Evolutionary conservation across 92 coral and sea anemone genomes (phyloP).

Genomic region (Paragorgia papillata): DNA sequence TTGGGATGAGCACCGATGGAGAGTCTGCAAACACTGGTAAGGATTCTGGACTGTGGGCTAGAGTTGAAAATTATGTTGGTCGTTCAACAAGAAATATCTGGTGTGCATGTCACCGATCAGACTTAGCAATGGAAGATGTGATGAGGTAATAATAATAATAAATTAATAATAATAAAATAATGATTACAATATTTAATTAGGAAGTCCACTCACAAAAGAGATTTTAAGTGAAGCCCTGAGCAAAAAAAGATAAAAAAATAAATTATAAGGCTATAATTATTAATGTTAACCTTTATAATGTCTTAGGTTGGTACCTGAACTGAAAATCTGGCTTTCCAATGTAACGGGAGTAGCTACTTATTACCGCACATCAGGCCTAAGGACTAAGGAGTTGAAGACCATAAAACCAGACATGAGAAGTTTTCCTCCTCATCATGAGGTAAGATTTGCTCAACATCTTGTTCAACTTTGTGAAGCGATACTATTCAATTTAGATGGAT

Average conservation of each 20-base stretch:
- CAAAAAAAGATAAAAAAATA: too few relatives aligned
- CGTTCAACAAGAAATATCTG: constrained; percentile 8
- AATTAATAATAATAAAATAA: too few relatives aligned
- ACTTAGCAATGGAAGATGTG: constrained; percentile 22
- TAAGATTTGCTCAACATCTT: not conserved
- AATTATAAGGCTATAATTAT: too few relatives aligned
- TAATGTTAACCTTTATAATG: too few relatives aligned
- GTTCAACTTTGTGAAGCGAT: too few relatives aligned
- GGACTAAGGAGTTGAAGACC: constrained; percentile 7
- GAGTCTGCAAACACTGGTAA: constrained; percentile 29
- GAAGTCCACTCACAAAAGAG: too few relatives aligned
- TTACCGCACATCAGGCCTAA: constrained; percentile 13
- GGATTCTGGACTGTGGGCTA: constrained; percentile 13
- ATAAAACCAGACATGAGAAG: constrained; percentile 2
- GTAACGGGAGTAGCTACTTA: not conserved
- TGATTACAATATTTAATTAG: too few relatives aligned
- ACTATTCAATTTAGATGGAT: too few relatives aligned
- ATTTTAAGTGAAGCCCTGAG: too few relatives aligned
- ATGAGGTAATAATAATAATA: not conserved
- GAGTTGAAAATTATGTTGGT: constrained; percentile 14
- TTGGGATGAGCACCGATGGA: constrained; percentile 15
- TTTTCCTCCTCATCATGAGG: constrained; percentile 6
- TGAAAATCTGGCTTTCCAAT: constrained; percentile 14
- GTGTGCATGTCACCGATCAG: constrained; percentile 30
- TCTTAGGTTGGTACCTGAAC: too few relatives aligned